Conservation (phyloP, 2,113 vertebrate species). For the Phaethon lepturus region DNA sequence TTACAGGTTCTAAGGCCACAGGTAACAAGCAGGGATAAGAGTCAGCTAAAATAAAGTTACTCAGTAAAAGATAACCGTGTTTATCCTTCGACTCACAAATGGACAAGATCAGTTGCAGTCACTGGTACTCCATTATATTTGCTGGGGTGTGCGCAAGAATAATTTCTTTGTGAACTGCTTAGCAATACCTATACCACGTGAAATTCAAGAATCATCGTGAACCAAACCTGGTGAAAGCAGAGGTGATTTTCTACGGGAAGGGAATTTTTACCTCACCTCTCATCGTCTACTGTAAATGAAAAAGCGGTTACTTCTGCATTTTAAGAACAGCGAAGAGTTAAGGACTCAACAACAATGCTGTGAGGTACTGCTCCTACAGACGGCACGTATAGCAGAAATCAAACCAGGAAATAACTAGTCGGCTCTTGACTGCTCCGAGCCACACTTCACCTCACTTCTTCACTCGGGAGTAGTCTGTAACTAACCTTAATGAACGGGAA, state of each 20-base stretch:
- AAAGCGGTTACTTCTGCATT: not conserved
- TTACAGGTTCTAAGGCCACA: not conserved
- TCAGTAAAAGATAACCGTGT: fast-evolving
- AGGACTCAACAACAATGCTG: not conserved
- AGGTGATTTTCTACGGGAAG: not conserved
- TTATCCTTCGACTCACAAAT: not conserved
- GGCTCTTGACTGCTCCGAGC: not conserved
- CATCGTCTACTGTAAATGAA: not conserved
- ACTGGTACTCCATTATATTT: not conserved
- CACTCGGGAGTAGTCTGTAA: not conserved
- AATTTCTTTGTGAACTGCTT: not conserved
- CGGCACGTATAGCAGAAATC: not conserved
- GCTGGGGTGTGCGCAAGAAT: not conserved
- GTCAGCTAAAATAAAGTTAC: not conserved
- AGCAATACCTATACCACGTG: not conserved
- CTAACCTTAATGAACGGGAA: not conserved
- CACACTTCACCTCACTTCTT: not conserved
- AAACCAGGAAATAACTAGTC: conserved; percentile 25
- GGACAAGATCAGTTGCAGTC: not conserved
- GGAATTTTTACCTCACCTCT: not conserved
- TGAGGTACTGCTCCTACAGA: not conserved
- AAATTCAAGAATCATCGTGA: not conserved
- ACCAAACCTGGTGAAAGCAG: not conserved
- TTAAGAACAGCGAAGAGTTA: not conserved
- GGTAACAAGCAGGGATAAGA: not conserved